Evolutionary conservation across 1,140 invertebrate species (phyloP), one percentile per base, ranked within the genome.

Genomic region (Scaptomyza graminum): DNA sequence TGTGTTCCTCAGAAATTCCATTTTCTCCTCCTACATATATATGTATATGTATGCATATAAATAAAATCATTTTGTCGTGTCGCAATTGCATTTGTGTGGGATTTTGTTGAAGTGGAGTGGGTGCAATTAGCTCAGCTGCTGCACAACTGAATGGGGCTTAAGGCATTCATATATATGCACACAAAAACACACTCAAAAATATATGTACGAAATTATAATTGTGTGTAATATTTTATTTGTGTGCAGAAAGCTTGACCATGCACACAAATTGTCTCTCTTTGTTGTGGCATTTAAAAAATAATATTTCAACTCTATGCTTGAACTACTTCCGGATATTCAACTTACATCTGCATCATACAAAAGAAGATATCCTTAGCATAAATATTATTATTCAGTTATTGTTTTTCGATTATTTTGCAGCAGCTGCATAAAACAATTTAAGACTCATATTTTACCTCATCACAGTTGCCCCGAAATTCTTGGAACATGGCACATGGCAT

Each of bases 61-160:
- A 22, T 22, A 3, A 22, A 22, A 22, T 22, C 18, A 22, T 13
- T 8, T 5, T 28, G 52, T 46, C n/a, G 47, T 52, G 62, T 70
- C 54, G 28, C 43, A 76, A 47, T 59, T 79, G 69, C 76, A 60
- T 79, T 78, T 57, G 43, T 13, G 28, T 34, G 34, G 31, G 8
- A 47, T 43, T 46, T 66, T 34, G 12, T 4, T 4, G 2, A 5
- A n/a, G 12, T 41, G 37, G 64, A 51, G 64, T 59, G 64, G 64
- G 25, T 28, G 65, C 65, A 68, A 68, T 68, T 68, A 68, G 65
- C 56, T 68, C 47, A 25, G 49, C 65, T 46, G 46, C 22, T 46
- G 54, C 34, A 51, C 22, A 44, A 34, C 39, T 44, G 46, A 8
- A 34, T 67, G 37, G 47, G 64, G 46, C 46, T 12, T 44, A n/a